Conservation (phyloP, 2,113 vertebrate species). For the Myrmecophaga tridactyla region DNA sequence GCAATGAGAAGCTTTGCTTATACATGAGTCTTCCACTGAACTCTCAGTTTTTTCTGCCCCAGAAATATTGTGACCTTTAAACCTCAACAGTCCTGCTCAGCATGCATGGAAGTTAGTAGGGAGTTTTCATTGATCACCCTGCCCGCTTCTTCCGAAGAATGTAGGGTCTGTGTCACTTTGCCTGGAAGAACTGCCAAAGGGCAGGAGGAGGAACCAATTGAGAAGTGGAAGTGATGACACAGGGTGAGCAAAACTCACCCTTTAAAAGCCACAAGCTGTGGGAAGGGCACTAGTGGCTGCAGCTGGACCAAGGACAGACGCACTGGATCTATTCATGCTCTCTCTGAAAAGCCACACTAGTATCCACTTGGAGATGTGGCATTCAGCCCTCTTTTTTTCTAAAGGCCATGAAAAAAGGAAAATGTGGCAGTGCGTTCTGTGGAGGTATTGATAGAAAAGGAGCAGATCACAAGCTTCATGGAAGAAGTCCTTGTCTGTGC, state of each 20-base stretch:
- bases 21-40: not conserved
- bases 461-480: not conserved
- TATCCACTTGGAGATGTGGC: slow-evolving; percentile 6
- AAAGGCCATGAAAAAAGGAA: slow-evolving; percentile 56
- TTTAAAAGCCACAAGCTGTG: not conserved
- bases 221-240: slow-evolving; percentile 35
- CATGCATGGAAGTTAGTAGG: slow-evolving; percentile 62
- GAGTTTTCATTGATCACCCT: slow-evolving; percentile 57
- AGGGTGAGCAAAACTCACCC: fast-evolving
- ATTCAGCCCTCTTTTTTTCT: not conserved
- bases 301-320: not conserved
- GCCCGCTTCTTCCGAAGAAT: slow-evolving; percentile 47
- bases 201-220: not conserved
- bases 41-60: slow-evolving; percentile 46
- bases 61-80: slow-evolving; percentile 74
- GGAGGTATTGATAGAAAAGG: not conserved
- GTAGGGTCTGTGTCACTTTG: slow-evolving; percentile 41
- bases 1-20: slow-evolving; percentile 56
- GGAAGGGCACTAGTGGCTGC: slow-evolving; percentile 25
- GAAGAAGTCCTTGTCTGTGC: not conserved
- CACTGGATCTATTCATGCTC: not conserved
- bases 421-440: not conserved
- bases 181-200: slow-evolving; percentile 51
- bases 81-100: slow-evolving; percentile 60
- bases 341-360: slow-evolving; percentile 24